These are phyloP conservation scores for Misgurnus anguillicaudatus DNA, from an alignment of 2,113 vertebrate genomes.

Conservation along the genomic window DNA sequence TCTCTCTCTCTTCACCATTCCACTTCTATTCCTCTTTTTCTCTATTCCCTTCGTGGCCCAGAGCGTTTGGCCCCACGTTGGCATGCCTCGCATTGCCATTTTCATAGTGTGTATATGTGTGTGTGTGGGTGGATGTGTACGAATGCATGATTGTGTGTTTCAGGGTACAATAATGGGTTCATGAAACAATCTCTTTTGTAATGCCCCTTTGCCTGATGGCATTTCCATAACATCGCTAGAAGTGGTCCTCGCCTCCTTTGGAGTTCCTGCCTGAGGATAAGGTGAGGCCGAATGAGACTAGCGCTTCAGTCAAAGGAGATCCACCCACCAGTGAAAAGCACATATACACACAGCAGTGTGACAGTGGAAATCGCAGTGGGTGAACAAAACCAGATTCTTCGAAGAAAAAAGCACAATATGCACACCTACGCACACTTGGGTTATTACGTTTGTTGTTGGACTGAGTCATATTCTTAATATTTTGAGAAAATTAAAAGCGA, in stretches of 20 bases:
- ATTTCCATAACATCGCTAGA: slow-evolving; percentile 30
- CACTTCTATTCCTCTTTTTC: background rate
- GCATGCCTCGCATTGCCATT: slow-evolving; percentile 15
- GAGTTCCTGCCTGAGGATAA: slow-evolving; percentile 39
- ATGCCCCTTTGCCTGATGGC: slow-evolving; percentile 39
- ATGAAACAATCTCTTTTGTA: slow-evolving; percentile 43
- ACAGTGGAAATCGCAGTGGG: slow-evolving; percentile 58
- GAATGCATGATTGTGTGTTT: slow-evolving; percentile 36
- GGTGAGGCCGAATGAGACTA: slow-evolving; percentile 40
- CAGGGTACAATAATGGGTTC: slow-evolving; percentile 36
- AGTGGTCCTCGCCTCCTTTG: slow-evolving; percentile 37
- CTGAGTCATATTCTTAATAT: slow-evolving; percentile 30
- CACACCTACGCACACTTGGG: slow-evolving; percentile 30
- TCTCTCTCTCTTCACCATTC: slow-evolving; percentile 23
- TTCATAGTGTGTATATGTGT: slow-evolving; percentile 17
- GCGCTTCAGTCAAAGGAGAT: slow-evolving; percentile 38
- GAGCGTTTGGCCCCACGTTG: slow-evolving; percentile 27
- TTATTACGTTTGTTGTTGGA: slow-evolving; percentile 12
- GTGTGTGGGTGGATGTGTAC: slow-evolving; percentile 24
- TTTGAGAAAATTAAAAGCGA: slow-evolving; percentile 32
- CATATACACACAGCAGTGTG: background rate
- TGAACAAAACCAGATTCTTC: slow-evolving; percentile 51
- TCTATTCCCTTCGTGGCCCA: background rate
- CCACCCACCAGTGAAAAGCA: slow-evolving; percentile 21
- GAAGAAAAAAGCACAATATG: slow-evolving; percentile 45